Evolutionary conservation across 2,113 vertebrate species (phyloP), one percentile per base, ranked within the genome.

Genomic region (Mungos mungo): DNA sequence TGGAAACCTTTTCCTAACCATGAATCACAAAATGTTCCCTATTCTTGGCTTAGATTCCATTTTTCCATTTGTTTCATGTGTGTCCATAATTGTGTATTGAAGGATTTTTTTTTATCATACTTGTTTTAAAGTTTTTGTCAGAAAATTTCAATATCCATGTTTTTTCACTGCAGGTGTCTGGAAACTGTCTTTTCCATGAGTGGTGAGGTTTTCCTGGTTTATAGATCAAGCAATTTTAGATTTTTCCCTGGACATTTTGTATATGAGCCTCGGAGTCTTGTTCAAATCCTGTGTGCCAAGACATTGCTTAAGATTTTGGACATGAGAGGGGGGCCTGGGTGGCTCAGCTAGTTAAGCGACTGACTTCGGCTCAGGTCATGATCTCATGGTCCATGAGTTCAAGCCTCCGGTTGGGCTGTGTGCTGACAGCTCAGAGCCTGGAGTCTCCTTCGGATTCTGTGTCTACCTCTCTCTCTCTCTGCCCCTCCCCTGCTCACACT

Each of bases 101-200:
- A 72, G 25, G n/a, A 29, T 69, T 88, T 23, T 60, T 60, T 54
- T 54, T 60, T 21, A 47, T 16, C 25, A 33, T 9, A 38, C n/a
- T 66, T 57, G 8, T 27, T 60, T 82, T 69, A 71, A 95, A 82
- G 60, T 66, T 6, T 2, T 29, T 88, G n/a, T 90, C 95, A 19
- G 74, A 63, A 83, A 89, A 63, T 68, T 23, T 74, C 31, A 10
- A 0, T 31, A n/a, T 68, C 76, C 35, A 31, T 66, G 19, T 71
- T 66, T 52, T 66, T 66, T 93, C 5, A 27, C 18, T 1, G 5
- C 29, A 19, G 54, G 15, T 31, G 25, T 77, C 72, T 72, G 19
- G 35, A 50, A 2, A 21, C 23, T 14, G 13, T 38, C 25, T 54
- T 63, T 65, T n/a, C 27, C 3, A 0, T 4, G 52, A 60, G 16